Conservation (phyloP, 2,797 vertebrate genomes). For the Macropus fuliginosus region DNA sequence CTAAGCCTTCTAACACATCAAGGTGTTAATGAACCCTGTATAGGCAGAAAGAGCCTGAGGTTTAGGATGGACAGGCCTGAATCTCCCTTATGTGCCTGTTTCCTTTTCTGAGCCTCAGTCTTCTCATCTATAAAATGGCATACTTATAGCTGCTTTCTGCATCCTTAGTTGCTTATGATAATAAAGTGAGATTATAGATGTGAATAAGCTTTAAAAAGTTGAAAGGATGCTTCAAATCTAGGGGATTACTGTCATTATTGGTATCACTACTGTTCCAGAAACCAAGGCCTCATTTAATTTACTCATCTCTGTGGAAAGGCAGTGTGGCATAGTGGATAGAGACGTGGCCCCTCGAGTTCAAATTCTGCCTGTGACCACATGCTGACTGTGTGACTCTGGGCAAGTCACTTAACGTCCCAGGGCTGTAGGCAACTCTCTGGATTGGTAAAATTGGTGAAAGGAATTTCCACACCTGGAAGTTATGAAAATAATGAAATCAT, state of each 20-base stretch:
- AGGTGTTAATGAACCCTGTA: neutral
- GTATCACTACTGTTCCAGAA: neutral
- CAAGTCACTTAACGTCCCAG: neutral
- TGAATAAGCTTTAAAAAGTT: slow-evolving; percentile 44
- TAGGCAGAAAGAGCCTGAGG: neutral
- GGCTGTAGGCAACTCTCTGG: neutral
- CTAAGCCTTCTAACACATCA: neutral
- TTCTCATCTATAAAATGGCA: slow-evolving; percentile 49
- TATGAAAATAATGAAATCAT: neutral
- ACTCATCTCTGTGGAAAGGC: neutral
- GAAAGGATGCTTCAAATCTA: neutral
- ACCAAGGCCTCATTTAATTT: neutral
- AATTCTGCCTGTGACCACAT: neutral
- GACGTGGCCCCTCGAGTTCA: neutral
- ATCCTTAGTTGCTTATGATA: neutral
- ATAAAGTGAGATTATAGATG: slow-evolving; percentile 34
- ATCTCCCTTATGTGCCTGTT: neutral
- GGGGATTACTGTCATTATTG: neutral
- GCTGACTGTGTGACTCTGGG: neutral
- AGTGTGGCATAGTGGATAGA: neutral
- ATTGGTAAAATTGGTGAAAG: neutral
- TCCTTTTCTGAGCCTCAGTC: slow-evolving; percentile 40
- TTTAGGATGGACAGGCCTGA: slow-evolving; percentile 52
- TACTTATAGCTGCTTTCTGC: neutral
- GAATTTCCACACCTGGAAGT: neutral